These are phyloP conservation scores for Ochropacha duplaris DNA, from an alignment of 2,888 invertebrate genomes.

Conservation along the genomic window DNA sequence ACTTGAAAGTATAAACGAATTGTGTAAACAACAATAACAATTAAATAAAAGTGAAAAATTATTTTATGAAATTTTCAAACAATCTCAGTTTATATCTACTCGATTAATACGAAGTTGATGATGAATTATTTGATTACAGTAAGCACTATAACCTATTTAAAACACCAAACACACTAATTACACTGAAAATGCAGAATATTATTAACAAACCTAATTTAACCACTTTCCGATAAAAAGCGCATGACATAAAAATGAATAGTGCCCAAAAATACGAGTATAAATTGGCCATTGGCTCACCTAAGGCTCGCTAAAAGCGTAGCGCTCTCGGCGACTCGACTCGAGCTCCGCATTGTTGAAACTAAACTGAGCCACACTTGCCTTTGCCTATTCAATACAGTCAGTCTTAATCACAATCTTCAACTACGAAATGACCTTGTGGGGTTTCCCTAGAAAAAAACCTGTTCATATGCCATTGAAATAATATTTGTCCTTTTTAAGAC, in stretches of 20 bases:
- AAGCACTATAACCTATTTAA: too few species aligned
- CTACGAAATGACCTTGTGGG: conserved; percentile 55
- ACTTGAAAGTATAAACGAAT: too few species aligned
- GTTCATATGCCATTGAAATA: conserved; percentile 20
- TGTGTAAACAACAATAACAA: too few species aligned
- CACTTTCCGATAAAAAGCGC: not conserved
- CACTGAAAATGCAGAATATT: not conserved
- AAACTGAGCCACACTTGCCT: conserved; percentile 49
- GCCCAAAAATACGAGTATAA: not conserved
- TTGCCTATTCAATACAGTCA: conserved; percentile 48
- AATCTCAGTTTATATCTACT: too few species aligned
- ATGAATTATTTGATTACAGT: too few species aligned
- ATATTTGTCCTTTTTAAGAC: conserved; percentile 13
- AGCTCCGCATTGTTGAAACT: conserved; percentile 74
- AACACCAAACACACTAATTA: not conserved
- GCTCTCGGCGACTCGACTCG: conserved; percentile 68
- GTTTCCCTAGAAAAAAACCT: conserved; percentile 42
- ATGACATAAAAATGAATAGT: not conserved
- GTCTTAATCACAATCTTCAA: conserved; percentile 41
- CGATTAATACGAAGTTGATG: too few species aligned
- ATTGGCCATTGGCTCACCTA: conserved; percentile 51
- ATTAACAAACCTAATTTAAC: not conserved
- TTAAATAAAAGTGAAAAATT: too few species aligned
- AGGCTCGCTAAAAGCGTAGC: conserved; percentile 59
- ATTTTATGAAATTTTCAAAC: too few species aligned